A percentile compares a stretch with the other conserved stretches of the same genome.
phyloP scores from a whole-genome alignment of 2,113 vertebrate genomes.

The Otis tarda region DNA sequence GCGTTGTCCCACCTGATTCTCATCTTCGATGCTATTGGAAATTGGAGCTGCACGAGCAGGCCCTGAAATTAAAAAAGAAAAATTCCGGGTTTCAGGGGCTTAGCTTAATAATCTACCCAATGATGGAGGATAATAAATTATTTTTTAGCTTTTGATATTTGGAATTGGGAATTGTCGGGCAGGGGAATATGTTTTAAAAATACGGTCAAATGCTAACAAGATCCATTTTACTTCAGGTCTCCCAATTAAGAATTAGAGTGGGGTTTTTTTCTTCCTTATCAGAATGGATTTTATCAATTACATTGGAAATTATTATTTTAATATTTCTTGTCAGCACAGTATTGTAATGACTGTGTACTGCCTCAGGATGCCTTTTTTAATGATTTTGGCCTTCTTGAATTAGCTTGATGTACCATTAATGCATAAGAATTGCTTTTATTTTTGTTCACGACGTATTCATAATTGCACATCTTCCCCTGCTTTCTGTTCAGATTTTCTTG shows the following conservation, averaged over 20 bases:
- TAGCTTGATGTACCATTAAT: conserved; percentile 75
- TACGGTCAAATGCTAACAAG: neutral
- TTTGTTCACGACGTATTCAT: conserved; percentile 66
- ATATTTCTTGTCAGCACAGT: conserved; percentile 47
- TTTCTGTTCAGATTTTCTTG: conserved; percentile 49
- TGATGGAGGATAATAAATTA: fast-evolving
- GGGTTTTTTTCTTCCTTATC: neutral
- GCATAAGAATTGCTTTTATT: conserved; percentile 76
- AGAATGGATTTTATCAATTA: conserved; percentile 70
- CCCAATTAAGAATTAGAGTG: neutral
- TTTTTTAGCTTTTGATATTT: neutral
- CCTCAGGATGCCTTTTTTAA: conserved; percentile 75
- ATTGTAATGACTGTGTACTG: conserved; percentile 59
- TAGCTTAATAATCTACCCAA: fast-evolving
- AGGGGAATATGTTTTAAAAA: neutral
- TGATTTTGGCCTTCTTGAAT: conserved; percentile 73
- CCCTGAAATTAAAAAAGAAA: neutral
- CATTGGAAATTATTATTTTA: conserved; percentile 75
- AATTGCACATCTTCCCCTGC: conserved; percentile 33
- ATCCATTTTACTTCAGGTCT: neutral
- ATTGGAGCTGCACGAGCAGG: neutral
- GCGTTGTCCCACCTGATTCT: neutral
- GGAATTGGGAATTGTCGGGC: neutral
- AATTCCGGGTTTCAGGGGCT: neutral
- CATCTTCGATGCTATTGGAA: neutral